Conservation (phyloP, 2,888 invertebrate species). For the Lasioglossum villosulum region DNA sequence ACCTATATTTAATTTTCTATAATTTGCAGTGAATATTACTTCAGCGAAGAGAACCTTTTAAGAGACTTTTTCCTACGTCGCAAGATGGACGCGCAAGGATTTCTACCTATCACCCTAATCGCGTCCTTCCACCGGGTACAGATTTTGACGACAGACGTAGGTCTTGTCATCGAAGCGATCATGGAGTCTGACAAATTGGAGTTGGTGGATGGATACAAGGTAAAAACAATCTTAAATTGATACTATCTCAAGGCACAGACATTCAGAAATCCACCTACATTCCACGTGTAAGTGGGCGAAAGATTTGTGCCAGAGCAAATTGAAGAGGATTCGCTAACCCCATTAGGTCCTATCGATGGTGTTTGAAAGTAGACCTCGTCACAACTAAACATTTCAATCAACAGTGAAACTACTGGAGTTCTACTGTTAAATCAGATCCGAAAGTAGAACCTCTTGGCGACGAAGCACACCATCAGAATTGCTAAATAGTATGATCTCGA, state of each 20-base stretch:
- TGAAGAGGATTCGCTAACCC: slow-evolving; percentile 81
- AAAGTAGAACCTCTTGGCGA: not conserved
- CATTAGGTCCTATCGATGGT: slow-evolving; percentile 78
- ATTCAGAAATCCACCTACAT: slow-evolving; percentile 40
- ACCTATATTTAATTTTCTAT: not conserved
- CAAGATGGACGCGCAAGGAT: slow-evolving; percentile 98
- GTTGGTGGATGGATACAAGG: slow-evolving; percentile 90
- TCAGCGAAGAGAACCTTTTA: slow-evolving; percentile 97
- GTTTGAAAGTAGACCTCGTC: slow-evolving; percentile 81
- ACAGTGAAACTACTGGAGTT: not conserved
- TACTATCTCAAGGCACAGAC: slow-evolving; percentile 57
- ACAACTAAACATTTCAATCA: slow-evolving; percentile 61
- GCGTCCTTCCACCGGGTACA: slow-evolving; percentile 98
- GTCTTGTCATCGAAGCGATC: slow-evolving; percentile 93
- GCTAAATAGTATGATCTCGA: slow-evolving; percentile 12
- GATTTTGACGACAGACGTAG: slow-evolving; percentile 93
- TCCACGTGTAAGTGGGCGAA: slow-evolving; percentile 41
- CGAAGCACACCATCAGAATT: not conserved
- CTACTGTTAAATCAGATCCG: not conserved
- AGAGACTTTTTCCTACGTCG: slow-evolving; percentile 98
- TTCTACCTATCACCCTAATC: slow-evolving; percentile 95
- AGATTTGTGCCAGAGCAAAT: slow-evolving; percentile 76
- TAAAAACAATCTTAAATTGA: slow-evolving; percentile 76
- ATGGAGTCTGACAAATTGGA: slow-evolving; percentile 94
- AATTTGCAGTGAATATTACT: slow-evolving; percentile 98